Evolutionary conservation across 2,113 vertebrate genomes (phyloP).

Genomic region (Heteronetta atricapilla): DNA sequence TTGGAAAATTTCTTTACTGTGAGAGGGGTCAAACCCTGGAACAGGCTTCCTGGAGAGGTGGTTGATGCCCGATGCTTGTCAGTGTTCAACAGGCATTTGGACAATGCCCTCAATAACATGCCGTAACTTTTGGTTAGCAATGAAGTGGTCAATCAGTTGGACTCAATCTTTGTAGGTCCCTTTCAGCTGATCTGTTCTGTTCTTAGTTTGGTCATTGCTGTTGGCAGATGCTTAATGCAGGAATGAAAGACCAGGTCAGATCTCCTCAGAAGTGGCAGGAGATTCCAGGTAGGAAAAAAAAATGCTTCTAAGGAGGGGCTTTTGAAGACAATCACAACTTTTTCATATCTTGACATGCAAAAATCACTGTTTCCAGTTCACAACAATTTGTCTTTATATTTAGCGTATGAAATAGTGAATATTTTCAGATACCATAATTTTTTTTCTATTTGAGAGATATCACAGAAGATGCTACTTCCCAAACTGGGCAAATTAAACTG

Average conservation of each 20-base stretch:
- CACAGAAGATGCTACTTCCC: background rate
- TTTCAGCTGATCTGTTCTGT: background rate
- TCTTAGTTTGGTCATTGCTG: background rate
- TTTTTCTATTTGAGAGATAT: background rate
- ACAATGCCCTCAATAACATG: no score
- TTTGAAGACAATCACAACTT: background rate
- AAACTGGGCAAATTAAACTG: background rate
- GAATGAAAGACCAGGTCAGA: background rate
- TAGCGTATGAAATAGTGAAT: background rate
- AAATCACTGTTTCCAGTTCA: background rate
- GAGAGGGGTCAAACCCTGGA: no score
- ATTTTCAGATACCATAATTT: background rate
- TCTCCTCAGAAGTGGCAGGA: background rate
- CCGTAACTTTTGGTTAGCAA: no score
- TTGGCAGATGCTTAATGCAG: background rate
- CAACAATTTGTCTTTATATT: background rate
- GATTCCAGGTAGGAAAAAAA: background rate
- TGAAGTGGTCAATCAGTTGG: no score
- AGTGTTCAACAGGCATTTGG: no score
- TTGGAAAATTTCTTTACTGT: no score
- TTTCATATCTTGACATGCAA: background rate
- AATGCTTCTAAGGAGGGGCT: background rate
- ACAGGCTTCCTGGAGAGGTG: no score
- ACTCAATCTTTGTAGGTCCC: no score
- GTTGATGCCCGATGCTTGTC: no score